Percentiles rank a stretch among this genome's conserved stretches.
phyloP scores from a whole-genome alignment of 2,113 vertebrate species.

The Cranoglanis bouderius region DNA sequence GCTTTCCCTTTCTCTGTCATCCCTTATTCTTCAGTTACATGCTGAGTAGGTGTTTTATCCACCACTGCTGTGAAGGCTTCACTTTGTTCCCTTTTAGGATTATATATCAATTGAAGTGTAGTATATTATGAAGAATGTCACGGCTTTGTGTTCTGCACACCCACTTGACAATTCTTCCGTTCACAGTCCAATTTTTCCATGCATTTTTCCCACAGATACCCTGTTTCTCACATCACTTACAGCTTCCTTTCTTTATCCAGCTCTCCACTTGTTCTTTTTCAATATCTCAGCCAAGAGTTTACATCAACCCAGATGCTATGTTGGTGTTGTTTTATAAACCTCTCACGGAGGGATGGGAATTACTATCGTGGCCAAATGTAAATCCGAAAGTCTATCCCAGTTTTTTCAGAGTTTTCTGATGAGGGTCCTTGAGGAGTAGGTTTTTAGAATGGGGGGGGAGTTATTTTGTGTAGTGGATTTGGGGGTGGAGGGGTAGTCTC shows the following conservation, averaged over 20 bases:
- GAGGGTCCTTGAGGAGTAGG: conserved; percentile 46
- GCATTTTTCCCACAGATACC: conserved; percentile 27
- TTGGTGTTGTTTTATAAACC: conserved; percentile 32
- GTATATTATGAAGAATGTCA: not conserved
- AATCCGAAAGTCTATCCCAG: not conserved
- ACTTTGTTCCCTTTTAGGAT: not conserved
- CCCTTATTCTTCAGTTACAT: conserved; percentile 18
- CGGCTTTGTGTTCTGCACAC: conserved; percentile 19
- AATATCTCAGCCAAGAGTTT: conserved; percentile 29
- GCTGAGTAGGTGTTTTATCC: conserved; percentile 12
- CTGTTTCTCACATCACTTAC: conserved; percentile 39
- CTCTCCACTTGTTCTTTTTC: conserved; percentile 15
- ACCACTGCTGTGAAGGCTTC: not conserved
- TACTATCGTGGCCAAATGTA: conserved; percentile 14
- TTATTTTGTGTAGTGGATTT: conserved; percentile 25
- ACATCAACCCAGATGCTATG: conserved; percentile 39
- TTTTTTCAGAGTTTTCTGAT: conserved; percentile 24
- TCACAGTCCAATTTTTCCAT: conserved; percentile 1
- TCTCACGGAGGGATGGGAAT: conserved; percentile 30
- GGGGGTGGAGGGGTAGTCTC: conserved; percentile 61
- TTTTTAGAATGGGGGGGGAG: conserved; percentile 51
- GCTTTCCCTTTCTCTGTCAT: conserved; percentile 24
- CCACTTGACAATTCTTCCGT: conserved; percentile 18
- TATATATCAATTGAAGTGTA: conserved; percentile 13
- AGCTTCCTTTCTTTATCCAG: not conserved